Evolutionary conservation across 2,113 vertebrate species (phyloP).

Genomic region (Physeter macrocephalus): DNA sequence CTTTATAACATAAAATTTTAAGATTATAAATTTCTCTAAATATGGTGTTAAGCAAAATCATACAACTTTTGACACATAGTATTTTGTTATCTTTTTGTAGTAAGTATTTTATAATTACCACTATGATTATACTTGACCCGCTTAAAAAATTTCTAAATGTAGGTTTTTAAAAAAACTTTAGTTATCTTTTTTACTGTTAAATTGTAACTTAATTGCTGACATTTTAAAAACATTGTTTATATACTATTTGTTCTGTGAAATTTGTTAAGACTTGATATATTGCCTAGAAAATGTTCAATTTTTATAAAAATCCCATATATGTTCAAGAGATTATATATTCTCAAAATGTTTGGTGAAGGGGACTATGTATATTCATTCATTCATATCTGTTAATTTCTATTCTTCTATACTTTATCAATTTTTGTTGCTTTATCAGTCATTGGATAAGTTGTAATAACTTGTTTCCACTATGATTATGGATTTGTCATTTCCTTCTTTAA

Average conservation of each 20-base stretch:
- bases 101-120: not conserved
- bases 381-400: not conserved
- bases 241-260: not conserved
- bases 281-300: not conserved
- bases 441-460: not conserved
- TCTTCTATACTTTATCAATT: not conserved
- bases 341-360: not conserved
- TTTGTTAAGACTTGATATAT: not conserved
- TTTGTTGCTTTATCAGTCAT: not conserved
- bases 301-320: not conserved
- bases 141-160: not conserved
- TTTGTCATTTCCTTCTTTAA: not conserved
- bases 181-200: not conserved
- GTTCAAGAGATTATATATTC: not conserved
- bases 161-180: not conserved
- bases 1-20: not conserved
- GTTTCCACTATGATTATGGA: not conserved
- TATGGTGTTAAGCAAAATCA: not conserved
- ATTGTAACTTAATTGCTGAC: not conserved
- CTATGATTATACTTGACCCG: not conserved
- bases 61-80: not conserved
- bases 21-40: not conserved
- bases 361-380: not conserved
- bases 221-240: not conserved
- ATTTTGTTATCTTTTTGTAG: not conserved